phyloP scores from a whole-genome alignment of 1,140 invertebrate species.

The Gryllus bimaculatus region DNA sequence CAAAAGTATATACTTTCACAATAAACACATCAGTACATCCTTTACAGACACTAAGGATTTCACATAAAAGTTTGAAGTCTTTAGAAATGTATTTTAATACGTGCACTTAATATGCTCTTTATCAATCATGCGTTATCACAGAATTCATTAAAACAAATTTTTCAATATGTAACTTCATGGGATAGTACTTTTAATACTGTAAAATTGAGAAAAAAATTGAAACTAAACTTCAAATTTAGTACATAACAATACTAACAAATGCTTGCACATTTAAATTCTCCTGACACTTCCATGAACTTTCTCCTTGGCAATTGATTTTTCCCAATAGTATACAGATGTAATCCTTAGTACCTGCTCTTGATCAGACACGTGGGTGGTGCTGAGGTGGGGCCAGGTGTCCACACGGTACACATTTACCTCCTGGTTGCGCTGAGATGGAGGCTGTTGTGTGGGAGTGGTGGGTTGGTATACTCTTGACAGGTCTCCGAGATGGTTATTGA shows the following conservation, averaged over 20 bases:
- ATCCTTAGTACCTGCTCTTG: slow-evolving; percentile 30
- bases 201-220: too few species aligned
- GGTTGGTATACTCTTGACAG: slow-evolving; percentile 1
- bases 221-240: too few species aligned
- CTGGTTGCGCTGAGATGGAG: slow-evolving; percentile 20
- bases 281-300: not conserved
- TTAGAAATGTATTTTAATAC: too few species aligned
- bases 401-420: slow-evolving; percentile 20
- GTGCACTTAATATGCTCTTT: too few species aligned
- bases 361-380: slow-evolving; percentile 26
- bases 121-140: too few species aligned
- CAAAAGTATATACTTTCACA: too few species aligned
- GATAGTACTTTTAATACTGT: too few species aligned
- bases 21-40: too few species aligned
- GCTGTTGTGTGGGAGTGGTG: slow-evolving; percentile 27
- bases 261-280: not conserved
- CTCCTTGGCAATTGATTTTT: not conserved
- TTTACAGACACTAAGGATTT: too few species aligned
- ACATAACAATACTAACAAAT: not conserved
- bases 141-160: too few species aligned
- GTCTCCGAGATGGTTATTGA: not conserved
- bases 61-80: too few species aligned
- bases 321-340: not conserved
- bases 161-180: too few species aligned
- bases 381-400: slow-evolving; percentile 28